Evolutionary conservation across 2,888 invertebrate genomes (phyloP), one percentile per base, ranked within the genome.

Genomic region (Teinopalpus imperialis): DNA sequence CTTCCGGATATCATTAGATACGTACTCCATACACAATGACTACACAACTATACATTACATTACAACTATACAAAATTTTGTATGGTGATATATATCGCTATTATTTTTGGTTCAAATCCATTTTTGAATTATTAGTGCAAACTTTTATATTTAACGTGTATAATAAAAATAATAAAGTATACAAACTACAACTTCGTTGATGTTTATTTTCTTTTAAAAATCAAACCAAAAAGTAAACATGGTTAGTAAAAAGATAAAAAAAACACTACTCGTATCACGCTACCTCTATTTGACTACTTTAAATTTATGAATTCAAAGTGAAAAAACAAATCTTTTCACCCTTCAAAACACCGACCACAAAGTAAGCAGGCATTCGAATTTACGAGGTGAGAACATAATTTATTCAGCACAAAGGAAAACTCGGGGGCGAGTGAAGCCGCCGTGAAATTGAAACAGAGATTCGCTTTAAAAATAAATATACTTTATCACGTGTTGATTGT

Each of bases 381-480:
- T 64, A 69, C 71, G 70, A 81, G 75, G 81, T 82, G 82, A 54
- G 69, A 71, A 68, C 69, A 81, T 87, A 69, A 83, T 79, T 85
- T 85, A 86, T 86, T 85, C 87, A 82, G 63, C 56, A 71, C 68
- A 69, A 73, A 74, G 69, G 72, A 63, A 73, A 73, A 66, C 58
- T 59, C 63, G 63, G 52, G 64, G 67, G 61, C 61, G 67, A 52
- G 67, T 59, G 67, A 64, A 66, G 62, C 59, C 54, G 56, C 59
- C 82, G 81, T 82, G 77, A 85, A 83, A 86, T 82, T 80, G 83
- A 85, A 85, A 80, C 70, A 75, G 76, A 77, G 57, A 61, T 56
- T 53, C 56, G 59, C 52, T 56, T 56, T 63, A 65, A 63, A 71
- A 68, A 66, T 60, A 69, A 66, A 74, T 57, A 71, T 52, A 58